phyloP scores from a whole-genome alignment of 2,113 vertebrate genomes.

The Trachemys scripta region DNA sequence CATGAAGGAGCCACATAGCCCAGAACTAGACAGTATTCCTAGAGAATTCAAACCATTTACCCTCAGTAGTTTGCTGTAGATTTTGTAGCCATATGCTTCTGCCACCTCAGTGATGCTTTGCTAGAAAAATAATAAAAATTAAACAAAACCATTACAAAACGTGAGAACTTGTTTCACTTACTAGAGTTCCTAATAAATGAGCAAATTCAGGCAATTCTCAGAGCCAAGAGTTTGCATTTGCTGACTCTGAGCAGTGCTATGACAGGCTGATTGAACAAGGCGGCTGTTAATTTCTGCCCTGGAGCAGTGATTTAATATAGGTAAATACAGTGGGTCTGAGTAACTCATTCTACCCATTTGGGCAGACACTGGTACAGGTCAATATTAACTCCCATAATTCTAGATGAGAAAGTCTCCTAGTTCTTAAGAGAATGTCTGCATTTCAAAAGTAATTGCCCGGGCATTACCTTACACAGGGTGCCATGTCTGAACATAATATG shows the following conservation, averaged over 20 bases:
- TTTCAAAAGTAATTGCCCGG: background rate
- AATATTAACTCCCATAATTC: background rate
- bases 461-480: background rate
- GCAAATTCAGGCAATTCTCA: background rate
- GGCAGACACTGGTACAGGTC: background rate
- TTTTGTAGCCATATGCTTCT: constrained; percentile 86
- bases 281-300: background rate
- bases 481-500: too few species aligned
- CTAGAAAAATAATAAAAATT: constrained; percentile 73
- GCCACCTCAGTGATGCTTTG: constrained; percentile 84
- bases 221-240: background rate
- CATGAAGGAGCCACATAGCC: background rate
- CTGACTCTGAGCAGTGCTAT: background rate
- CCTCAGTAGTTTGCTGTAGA: constrained; percentile 88
- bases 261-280: background rate
- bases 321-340: background rate
- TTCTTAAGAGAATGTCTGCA: background rate
- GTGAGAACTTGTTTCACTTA: background rate
- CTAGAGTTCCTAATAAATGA: background rate
- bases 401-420: background rate
- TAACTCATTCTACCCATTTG: background rate
- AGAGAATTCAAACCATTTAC: constrained; percentile 70
- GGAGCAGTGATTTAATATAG: background rate
- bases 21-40: background rate
- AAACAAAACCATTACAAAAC: background rate